Percentiles rank a stretch among this genome's conserved stretches.
These are phyloP conservation scores for Saturnia pavonia DNA, from an alignment of 2,888 invertebrate genomes.

Conservation along the genomic window DNA sequence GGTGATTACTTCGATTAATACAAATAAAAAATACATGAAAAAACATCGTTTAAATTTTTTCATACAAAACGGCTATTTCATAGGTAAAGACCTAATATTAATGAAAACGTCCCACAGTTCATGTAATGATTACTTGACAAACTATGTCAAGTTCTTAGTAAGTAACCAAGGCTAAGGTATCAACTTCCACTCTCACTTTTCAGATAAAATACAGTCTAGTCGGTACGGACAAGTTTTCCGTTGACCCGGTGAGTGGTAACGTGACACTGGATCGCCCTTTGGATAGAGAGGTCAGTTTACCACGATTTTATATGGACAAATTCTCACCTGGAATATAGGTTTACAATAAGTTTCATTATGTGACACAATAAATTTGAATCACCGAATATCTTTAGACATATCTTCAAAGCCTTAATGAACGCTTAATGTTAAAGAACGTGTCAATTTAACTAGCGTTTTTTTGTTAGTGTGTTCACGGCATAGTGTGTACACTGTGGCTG, in stretches of 20 bases:
- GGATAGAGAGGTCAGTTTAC: constrained; percentile 87
- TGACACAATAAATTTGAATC: background rate
- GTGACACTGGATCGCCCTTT: constrained; percentile 90
- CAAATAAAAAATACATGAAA: no score
- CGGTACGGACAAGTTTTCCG: constrained; percentile 91
- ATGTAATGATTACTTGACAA: background rate
- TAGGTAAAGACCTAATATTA: no score
- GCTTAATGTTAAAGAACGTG: no score
- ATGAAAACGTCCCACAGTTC: no score
- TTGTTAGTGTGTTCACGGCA: no score
- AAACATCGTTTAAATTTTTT: no score
- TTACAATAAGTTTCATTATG: background rate
- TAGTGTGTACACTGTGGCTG: no score
- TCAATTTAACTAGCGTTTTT: no score
- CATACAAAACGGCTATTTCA: no score
- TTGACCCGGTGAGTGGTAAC: constrained; percentile 88
- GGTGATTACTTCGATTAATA: no score
- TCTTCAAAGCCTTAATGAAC: no score
- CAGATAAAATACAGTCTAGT: constrained; percentile 85
- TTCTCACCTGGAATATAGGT: background rate
- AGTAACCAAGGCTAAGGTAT: background rate
- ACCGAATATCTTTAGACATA: background rate
- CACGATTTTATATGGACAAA: background rate
- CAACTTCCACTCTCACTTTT: constrained; percentile 34
- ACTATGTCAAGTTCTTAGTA: background rate